These are phyloP conservation scores for Eutrigla gurnardus DNA, from an alignment of 2,797 vertebrate species.

Conservation along the genomic window DNA sequence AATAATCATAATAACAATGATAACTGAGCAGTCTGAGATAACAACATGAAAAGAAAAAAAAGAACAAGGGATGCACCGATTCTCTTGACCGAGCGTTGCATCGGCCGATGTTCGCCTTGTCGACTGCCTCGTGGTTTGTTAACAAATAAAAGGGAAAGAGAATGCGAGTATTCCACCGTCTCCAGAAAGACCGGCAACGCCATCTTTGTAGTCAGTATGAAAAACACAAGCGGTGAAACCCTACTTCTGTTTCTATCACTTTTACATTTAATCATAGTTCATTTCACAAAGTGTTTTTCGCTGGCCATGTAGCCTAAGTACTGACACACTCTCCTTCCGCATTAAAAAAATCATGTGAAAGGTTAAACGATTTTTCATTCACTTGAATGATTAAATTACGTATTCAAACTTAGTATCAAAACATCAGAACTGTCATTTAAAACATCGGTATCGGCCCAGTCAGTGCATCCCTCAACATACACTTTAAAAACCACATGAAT, in stretches of 20 bases:
- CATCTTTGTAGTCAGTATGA: neutral
- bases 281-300: neutral
- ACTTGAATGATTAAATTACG: neutral
- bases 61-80: neutral
- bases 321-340: neutral
- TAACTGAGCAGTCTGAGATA: conserved; percentile 94
- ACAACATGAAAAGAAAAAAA: conserved; percentile 89
- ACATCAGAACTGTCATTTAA: too few species aligned
- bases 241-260: neutral
- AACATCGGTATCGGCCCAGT: neutral
- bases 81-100: neutral
- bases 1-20: conserved; percentile 74
- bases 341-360: neutral
- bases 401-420: too few species aligned
- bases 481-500: conserved; percentile 57
- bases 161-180: neutral
- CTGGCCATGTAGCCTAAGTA: neutral
- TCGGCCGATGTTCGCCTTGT: neutral
- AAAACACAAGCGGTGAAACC: neutral
- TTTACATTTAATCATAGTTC: neutral
- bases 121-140: neutral
- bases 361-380: neutral
- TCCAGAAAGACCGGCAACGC: too few species aligned
- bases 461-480: conserved; percentile 2
- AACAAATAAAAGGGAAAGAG: neutral